Conservation (phyloP, 2,888 invertebrate species). For the Xestobium rufovillosum region DNA sequence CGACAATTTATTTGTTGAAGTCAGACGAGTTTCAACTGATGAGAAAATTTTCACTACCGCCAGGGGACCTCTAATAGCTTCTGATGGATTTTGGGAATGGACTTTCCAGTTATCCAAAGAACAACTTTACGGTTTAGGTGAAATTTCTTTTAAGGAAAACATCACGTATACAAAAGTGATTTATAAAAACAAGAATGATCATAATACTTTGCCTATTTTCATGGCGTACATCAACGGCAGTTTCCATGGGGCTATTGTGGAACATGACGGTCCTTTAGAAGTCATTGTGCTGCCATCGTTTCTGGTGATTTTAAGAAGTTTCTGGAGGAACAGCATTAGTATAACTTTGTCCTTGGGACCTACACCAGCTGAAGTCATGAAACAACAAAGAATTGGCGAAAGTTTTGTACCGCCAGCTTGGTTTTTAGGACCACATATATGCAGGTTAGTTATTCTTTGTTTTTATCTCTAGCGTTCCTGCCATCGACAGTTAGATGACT, state of each 20-base stretch:
- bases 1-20: slow-evolving; percentile 28
- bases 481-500: too few species aligned
- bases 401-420: slow-evolving; percentile 37
- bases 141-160: slow-evolving; percentile 39
- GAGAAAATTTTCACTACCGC: slow-evolving; percentile 48
- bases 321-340: slow-evolving; percentile 41
- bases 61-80: slow-evolving; percentile 52
- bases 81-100: slow-evolving; percentile 55
- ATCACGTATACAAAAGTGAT: slow-evolving; percentile 37
- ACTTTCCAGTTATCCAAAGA: slow-evolving; percentile 47
- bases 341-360: slow-evolving; percentile 49
- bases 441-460: slow-evolving; percentile 40
- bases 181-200: slow-evolving; percentile 44
- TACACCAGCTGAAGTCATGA: slow-evolving; percentile 44
- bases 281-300: slow-evolving; percentile 47
- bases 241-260: slow-evolving; percentile 53
- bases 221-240: slow-evolving; percentile 45
- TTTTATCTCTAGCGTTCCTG: too few species aligned
- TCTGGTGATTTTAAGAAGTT: slow-evolving; percentile 49
- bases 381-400: slow-evolving; percentile 27
- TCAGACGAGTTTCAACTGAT: slow-evolving; percentile 22
- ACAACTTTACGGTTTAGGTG: slow-evolving; percentile 51
- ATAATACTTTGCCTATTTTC: slow-evolving; percentile 47
- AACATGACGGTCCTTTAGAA: slow-evolving; percentile 50
- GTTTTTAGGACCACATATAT: slow-evolving; percentile 44